Evolutionary conservation across 1,140 invertebrate genomes (phyloP).

Genomic region (Saxidomus purpurata): DNA sequence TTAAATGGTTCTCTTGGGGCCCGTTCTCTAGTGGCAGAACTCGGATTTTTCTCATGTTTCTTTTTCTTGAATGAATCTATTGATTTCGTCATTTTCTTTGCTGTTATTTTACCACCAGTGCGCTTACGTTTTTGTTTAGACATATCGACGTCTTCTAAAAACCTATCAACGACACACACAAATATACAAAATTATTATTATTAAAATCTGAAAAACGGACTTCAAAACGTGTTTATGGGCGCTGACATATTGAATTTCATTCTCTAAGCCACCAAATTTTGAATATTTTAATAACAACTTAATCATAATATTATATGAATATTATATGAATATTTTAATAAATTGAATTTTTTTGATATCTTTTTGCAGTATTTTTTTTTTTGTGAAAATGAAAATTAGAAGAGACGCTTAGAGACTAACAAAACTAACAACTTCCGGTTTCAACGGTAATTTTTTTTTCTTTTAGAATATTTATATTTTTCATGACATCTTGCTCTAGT

Average conservation of each 20-base stretch:
- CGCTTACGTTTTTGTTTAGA: not conserved
- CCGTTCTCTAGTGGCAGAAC: not conserved
- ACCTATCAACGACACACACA: no score
- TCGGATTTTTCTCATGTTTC: not conserved
- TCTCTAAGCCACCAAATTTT: not conserved
- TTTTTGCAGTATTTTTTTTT: not conserved
- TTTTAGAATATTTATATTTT: no score
- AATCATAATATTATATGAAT: no score
- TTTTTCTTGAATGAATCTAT: constrained; percentile 1
- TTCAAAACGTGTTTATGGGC: constrained; percentile 42
- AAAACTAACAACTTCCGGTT: constrained; percentile 29
- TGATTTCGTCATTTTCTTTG: not conserved
- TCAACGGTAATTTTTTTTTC: no score
- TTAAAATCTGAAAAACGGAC: not conserved
- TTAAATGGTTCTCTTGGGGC: not conserved
- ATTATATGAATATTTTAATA: no score
- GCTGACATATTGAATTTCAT: constrained; percentile 64
- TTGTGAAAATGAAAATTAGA: no score
- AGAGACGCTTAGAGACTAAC: not conserved
- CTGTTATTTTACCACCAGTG: not conserved
- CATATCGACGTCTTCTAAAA: not conserved
- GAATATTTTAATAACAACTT: no score
- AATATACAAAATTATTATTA: no score
- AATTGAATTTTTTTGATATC: no score
- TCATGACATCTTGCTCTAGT: no score